Evolutionary conservation across 1,140 invertebrate genomes (phyloP), one percentile per base, ranked within the genome.

Genomic region (Brachystomella parvula): DNA sequence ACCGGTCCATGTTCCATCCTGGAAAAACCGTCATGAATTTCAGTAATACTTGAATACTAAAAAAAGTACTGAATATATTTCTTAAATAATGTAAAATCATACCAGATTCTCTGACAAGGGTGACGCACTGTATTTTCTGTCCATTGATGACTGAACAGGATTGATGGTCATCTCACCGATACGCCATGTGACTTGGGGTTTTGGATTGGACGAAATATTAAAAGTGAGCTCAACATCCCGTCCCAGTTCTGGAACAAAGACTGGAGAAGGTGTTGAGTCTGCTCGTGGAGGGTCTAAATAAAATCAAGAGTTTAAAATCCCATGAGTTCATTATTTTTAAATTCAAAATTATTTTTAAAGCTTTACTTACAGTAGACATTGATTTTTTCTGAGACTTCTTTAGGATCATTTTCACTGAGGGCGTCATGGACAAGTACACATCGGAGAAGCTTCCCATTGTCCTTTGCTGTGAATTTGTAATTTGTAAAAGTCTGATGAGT

Each of bases 161-260:
- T 15, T 53, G 49, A 24, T 24, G 21, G 49, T 17, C 49, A 24
- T 53, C 24, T 30, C 32, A 49, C 32, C 65, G 24, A 64, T 33
- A 3, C 15, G 44, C 69, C 69, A 70, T 1, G 21, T 1, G 6
- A 67, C 33, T 21, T 26, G 35, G 6, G 71, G 68, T 58, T 59
- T 67, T 35, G 71, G 68, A 39, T 70, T 70, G n/a, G 68, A 33
- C n/a, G 71, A 72, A 47, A 72, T 63, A 53, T 72, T 72, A 2
- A 72, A 47, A 3, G 61, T 44, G 2, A 72, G n/a, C 19, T 56
- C 32, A 31, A 56, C 47, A 35, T 57, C 30, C n/a, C n/a, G 32
- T 12, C 68, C 65, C 19, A 72, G 1, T 32, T 64, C 64, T 15
- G 66, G 67, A 32, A 69, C 65, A 56, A 60, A 39, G 1, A 61